Conservation (phyloP, 2,888 invertebrate species). For the Apodemia zela region DNA sequence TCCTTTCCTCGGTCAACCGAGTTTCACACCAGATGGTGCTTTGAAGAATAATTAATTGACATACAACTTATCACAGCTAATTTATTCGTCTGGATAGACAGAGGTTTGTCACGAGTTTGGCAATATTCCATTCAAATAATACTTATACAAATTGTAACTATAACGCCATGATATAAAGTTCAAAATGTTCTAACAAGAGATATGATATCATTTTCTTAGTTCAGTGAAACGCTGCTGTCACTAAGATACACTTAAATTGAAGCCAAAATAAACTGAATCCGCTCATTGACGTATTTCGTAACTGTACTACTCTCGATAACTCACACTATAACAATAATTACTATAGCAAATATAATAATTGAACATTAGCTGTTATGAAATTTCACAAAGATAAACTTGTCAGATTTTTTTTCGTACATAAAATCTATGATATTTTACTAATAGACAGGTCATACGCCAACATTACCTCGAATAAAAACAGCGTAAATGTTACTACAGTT, state of each 20-base stretch:
- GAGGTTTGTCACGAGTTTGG: constrained; percentile 72
- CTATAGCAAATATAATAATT: constrained; percentile 39
- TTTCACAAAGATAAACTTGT: no score
- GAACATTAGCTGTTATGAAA: constrained; percentile 26
- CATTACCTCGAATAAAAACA: no score
- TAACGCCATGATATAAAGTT: constrained; percentile 33
- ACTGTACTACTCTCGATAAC: constrained; percentile 41
- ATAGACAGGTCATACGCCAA: no score
- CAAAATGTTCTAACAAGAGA: constrained; percentile 25
- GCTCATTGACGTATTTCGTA: constrained; percentile 61
- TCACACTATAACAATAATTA: constrained; percentile 39
- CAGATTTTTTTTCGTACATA: neutral
- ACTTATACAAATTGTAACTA: constrained; percentile 36
- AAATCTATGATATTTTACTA: no score
- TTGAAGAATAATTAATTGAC: constrained; percentile 81
- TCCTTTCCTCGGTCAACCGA: constrained; percentile 52
- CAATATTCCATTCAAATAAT: constrained; percentile 53
- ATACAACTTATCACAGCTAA: constrained; percentile 77
- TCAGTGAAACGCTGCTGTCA: constrained; percentile 50
- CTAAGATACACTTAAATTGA: constrained; percentile 64
- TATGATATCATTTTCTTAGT: constrained; percentile 40
- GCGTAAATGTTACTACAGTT: no score
- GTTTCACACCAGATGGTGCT: constrained; percentile 70
- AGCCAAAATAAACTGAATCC: constrained; percentile 70
- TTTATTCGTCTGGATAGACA: constrained; percentile 75